Conservation (phyloP, 2,797 vertebrate species). For the Sebastolobus altivelis region DNA sequence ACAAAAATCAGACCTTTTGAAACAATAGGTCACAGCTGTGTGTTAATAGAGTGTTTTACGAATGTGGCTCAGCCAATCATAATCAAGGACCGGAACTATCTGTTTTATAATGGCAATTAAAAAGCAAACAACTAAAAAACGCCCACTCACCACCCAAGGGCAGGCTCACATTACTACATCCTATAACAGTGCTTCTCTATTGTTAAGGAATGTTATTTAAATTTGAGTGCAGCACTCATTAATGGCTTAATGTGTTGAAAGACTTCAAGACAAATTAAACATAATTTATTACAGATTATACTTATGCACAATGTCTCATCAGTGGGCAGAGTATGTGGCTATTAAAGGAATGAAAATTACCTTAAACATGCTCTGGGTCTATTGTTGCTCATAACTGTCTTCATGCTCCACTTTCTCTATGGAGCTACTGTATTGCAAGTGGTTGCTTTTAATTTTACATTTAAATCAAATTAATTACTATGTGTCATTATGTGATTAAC, state of each 20-base stretch:
- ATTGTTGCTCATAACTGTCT: slow-evolving; percentile 25
- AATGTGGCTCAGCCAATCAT: neutral
- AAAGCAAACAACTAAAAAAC: neutral
- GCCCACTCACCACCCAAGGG: neutral
- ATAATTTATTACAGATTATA: neutral
- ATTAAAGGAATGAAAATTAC: neutral
- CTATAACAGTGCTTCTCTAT: neutral
- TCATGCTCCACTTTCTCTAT: neutral
- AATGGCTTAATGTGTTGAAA: neutral
- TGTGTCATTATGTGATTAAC: slow-evolving; percentile 15
- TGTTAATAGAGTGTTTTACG: too few species aligned
- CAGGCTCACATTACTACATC: neutral
- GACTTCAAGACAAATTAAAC: neutral
- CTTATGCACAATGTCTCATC: neutral
- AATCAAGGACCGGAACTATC: neutral
- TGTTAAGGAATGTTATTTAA: neutral
- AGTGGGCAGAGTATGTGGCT: neutral
- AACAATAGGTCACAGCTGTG: too few species aligned
- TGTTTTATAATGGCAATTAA: neutral
- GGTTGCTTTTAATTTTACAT: slow-evolving; percentile 21
- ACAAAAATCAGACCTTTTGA: too few species aligned
- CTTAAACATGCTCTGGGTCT: neutral
- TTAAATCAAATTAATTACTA: slow-evolving; percentile 19
- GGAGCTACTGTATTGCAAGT: neutral
- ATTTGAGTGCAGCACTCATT: neutral